Evolutionary conservation across 1,140 invertebrate species (phyloP).

Genomic region (Drosophila tropicalis): DNA sequence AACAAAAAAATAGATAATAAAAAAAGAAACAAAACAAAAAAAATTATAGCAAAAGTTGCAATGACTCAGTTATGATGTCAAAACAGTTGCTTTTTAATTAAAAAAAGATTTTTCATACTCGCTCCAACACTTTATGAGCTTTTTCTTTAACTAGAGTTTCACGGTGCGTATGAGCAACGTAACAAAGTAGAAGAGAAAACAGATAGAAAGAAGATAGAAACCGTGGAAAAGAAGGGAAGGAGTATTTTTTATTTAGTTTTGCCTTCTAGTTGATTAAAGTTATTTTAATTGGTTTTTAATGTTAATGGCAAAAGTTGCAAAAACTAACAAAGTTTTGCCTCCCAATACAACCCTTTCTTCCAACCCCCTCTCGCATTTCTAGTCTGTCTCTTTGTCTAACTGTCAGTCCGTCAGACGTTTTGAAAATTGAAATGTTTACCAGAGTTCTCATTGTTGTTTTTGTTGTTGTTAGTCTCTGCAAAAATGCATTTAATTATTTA

Average conservation of each 20-base stretch:
- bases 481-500: conserved; percentile 14
- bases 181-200: conserved; percentile 9
- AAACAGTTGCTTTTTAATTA: conserved; percentile 67
- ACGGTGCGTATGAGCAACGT: conserved; percentile 51
- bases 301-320: conserved; percentile 61
- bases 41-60: background rate
- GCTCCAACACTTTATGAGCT: conserved; percentile 40
- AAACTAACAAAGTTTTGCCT: conserved; percentile 33
- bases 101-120: conserved; percentile 46
- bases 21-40: background rate
- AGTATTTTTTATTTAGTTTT: conserved; percentile 17
- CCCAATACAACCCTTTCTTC: no score
- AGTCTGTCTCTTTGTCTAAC: background rate
- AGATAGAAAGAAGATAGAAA: background rate
- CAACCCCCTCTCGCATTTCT: background rate
- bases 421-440: conserved; percentile 5
- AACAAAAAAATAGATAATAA: background rate
- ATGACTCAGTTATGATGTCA: conserved; percentile 28
- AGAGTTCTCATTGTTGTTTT: no score
- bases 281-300: conserved; percentile 62
- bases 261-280: conserved; percentile 58
- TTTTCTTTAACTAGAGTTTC: conserved; percentile 49
- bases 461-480: background rate
- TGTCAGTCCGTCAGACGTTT: background rate
- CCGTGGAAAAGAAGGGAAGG: background rate